Evolutionary conservation across 2,113 vertebrate species (phyloP), one percentile per base, ranked within the genome.

Genomic region (Podarcis muralis): DNA sequence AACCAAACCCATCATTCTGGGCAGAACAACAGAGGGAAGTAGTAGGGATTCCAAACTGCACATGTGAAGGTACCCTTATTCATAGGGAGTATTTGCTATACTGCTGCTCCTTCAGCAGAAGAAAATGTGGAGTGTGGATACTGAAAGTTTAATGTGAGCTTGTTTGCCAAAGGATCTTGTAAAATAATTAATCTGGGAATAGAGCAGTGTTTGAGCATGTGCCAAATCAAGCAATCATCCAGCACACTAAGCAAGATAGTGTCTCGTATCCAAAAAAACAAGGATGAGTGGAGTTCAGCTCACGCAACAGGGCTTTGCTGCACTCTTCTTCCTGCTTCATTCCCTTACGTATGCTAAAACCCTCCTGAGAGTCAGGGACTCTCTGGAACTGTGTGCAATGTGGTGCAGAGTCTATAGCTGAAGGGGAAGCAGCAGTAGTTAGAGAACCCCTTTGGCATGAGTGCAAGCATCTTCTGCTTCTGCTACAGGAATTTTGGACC

Each of bases 141-240:
- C 71, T 93, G 90, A 84, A n/a, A 71, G 82, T 75, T 57, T 89
- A 71, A 88, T 84, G 2, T 77, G 72, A 11, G 35, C 65, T 89
- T 80, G 88, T 95, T 87, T 93, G 79, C 62, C 80, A 84, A 7
- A 88, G 48, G 78, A 81, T 59, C 81, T 91, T 86, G 18, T 91
- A 84, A 96, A 95, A 91, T 94, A 93, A 94, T 94, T 93, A 94
- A 79, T 65, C 40, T 65, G 77, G 72, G 30, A n/a, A 32, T n/a
- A 32, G n/a, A 74, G 32, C 32, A 74, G 15, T 74, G 72, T 74
- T n/a, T 35, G 13, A 74, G 18, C 43, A 30, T 53, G 84, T 93
- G 85, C 81, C 92, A 94, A 96, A 91, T 78, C 83, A 90, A 91
- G 83, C 90, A 94, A 87, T 90, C 92, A 94, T 89, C 72, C 80